Conservation (phyloP, 2,888 invertebrate genomes). For the Stratiomys singularior region DNA sequence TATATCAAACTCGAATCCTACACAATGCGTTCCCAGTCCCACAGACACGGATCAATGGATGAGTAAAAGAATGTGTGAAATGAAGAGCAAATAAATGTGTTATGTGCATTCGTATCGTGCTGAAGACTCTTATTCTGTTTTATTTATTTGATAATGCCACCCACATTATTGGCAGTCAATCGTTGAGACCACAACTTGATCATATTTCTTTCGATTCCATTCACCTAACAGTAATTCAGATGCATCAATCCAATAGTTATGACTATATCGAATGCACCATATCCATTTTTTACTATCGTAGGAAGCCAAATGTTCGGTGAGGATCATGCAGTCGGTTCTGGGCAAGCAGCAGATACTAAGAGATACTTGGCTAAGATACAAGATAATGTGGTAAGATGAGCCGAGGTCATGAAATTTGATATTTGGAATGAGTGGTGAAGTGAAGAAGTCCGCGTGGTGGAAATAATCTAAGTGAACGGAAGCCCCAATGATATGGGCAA, state of each 20-base stretch:
- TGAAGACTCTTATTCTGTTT: background rate
- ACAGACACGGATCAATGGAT: background rate
- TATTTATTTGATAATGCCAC: conserved; percentile 17
- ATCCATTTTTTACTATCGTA: background rate
- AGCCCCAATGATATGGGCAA: background rate
- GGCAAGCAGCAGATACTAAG: background rate
- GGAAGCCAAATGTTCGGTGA: background rate
- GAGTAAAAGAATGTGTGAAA: background rate
- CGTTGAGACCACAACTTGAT: conserved; percentile 5
- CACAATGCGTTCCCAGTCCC: background rate
- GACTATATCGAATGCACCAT: conserved; percentile 1
- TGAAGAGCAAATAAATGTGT: background rate
- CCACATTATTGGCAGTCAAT: conserved; percentile 8
- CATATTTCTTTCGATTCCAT: conserved; percentile 20
- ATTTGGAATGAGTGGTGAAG: background rate
- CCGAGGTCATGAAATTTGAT: conserved; percentile 8
- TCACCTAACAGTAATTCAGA: conserved; percentile 21
- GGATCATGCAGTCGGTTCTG: background rate
- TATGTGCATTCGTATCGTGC: background rate
- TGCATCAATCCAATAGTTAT: background rate
- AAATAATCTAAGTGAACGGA: background rate
- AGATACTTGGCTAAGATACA: background rate
- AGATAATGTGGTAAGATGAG: conserved; percentile 1
- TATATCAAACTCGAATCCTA: background rate
- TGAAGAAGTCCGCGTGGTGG: background rate